These are phyloP conservation scores for Hypotaenidia okinawae DNA, from an alignment of 2,797 vertebrate species.

Conservation along the genomic window DNA sequence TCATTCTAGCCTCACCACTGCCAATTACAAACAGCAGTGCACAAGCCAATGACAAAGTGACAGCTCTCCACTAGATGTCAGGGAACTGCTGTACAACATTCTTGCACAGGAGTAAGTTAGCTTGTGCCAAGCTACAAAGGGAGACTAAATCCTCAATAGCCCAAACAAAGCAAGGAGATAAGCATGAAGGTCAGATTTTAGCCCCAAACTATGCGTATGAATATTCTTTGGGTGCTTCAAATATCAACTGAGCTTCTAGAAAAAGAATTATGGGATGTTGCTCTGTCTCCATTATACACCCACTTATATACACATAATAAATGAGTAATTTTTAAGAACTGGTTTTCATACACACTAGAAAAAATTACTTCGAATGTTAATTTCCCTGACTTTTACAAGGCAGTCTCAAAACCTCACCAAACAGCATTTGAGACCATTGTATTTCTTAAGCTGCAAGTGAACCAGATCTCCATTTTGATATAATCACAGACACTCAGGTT, in stretches of 20 bases:
- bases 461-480: background rate
- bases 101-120: rapidly evolving
- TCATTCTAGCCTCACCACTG: background rate
- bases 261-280: background rate
- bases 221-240: background rate
- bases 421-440: background rate
- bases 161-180: slow-evolving; percentile 25
- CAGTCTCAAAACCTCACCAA: background rate
- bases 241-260: background rate
- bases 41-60: background rate
- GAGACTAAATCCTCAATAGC: background rate
- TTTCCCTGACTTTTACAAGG: background rate
- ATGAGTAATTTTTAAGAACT: background rate
- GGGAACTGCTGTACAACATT: background rate
- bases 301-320: background rate
- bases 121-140: background rate
- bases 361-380: rapidly evolving
- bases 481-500: background rate
- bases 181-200: background rate
- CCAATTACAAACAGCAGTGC: background rate
- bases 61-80: slow-evolving; percentile 65
- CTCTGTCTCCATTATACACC: background rate
- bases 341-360: background rate
- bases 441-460: background rate
- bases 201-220: background rate